Base-by-base conservation (phyloP, 2,888 invertebrate genomes). In the Keiferia lycopersicella region DNA sequence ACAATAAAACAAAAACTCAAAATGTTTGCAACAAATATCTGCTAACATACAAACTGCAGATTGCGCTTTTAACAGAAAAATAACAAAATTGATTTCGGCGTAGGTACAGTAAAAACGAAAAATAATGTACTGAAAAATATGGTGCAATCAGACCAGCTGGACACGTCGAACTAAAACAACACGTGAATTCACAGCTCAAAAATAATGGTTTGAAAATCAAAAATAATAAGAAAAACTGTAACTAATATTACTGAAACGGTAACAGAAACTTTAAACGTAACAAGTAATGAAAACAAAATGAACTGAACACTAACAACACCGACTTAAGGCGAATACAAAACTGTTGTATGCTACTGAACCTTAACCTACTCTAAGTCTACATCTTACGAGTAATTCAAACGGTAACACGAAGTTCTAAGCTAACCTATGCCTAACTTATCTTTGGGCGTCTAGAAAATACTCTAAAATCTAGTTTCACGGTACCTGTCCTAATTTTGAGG, bases 291-390 rank as follows among this genome's bases (percentile, higher is more conserved):
- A 22, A 73, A 73, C 70, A 74, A 83, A 82, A 78, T 73, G 74
- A 73, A 74, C 75, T 75, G 73, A 73, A 53, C 53, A 62, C 62
- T 18, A 67, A 67, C 83, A 86, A 84, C 77, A 84, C 90, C 90
- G 89, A 85, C 79, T 91, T 91, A 90, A 91, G 91, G 88, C 87
- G 76, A 70, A 67, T 70, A 69, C 65, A 7, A 51, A 53, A 53
- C 56, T 22, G 26, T 45, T 41, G 60, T 45, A 59, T 14, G 39
- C 38, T 39, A 59, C 14, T 6, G 22, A 66, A 45, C 30, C 61
- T 30, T 62, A 26, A 53, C 41, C 67, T 69, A 66, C 71, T 69
- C 71, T 73, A 73, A 45, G 45, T 16, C 45, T 45, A 45, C 45
- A 45, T 45, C 45, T 45, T 45, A 45, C 45, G 45, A 6, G 4